These are phyloP conservation scores for Phylloscopus trochiloides DNA, from an alignment of 2,113 vertebrate species.

Conservation along the genomic window DNA sequence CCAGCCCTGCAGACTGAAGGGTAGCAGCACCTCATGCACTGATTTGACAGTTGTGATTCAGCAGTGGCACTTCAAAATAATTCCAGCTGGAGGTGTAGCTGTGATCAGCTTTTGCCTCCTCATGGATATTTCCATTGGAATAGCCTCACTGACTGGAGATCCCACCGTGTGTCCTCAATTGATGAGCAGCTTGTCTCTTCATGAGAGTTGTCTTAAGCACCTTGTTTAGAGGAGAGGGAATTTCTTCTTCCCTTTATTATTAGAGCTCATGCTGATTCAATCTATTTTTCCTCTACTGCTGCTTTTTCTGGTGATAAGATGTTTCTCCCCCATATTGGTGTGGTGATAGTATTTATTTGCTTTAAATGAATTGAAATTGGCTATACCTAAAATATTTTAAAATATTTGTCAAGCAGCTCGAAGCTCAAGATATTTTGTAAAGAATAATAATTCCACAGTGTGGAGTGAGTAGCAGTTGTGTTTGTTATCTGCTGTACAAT, in stretches of 20 bases:
- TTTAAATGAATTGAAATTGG: not conserved
- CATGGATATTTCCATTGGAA: not conserved
- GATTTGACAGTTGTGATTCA: not conserved
- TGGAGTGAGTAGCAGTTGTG: not conserved
- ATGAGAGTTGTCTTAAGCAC: not conserved
- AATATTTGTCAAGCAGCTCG: not conserved
- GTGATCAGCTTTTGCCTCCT: not conserved
- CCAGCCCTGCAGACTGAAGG: not conserved
- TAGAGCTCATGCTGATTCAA: not conserved
- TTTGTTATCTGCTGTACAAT: not conserved
- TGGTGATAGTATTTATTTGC: not conserved
- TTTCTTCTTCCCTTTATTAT: not conserved
- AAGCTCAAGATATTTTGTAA: not conserved
- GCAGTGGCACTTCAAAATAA: not conserved
- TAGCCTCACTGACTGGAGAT: not conserved
- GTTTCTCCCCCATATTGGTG: not conserved
- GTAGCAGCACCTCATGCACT: not conserved
- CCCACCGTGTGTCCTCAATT: not conserved
- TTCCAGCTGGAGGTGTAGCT: not conserved
- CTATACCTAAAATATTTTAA: not conserved
- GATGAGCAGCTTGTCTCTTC: not conserved
- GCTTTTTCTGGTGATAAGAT: not conserved
- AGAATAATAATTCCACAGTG: not conserved
- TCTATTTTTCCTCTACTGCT: not conserved
- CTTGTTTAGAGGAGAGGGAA: not conserved